Base-by-base conservation (phyloP, 2,113 vertebrate genomes). In the Turnix velox region DNA sequence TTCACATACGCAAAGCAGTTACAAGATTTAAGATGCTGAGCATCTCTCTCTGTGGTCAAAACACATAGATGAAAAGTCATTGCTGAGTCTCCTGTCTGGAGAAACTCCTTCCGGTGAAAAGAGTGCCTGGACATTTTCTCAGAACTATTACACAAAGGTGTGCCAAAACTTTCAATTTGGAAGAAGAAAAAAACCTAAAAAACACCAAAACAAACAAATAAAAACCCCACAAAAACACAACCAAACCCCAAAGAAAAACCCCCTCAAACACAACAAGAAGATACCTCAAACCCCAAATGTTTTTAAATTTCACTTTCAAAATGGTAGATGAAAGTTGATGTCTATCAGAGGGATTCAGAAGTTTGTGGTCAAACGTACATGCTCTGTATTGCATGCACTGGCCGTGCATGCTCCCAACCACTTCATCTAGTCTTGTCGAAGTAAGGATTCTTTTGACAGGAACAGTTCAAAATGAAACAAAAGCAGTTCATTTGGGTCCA, bases 301-400 rank as follows among this genome's bases (percentile, higher is more conserved):
- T 72, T 35, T 20, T 33, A 71, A 48, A 14, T 15, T 13, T 39
- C 1, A 28, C 3, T 37, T 87, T 90, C 58, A 22, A 85, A 57
- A 65, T 2, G 1, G 17, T 33, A 76, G 84, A 35, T 49, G 49
- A 15, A 61, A 62, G 4, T 31, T 75, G n/a, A 73, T 6, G 5
- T 6, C 82, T 57, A 58, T 72, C 31, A 67, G 19, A 69, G 6
- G 4, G 8, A 57, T 71, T 65, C 66, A 74, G 49, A 87, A 76
- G 27, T 48, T 7, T 45, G 4, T 7, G 55, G n/a, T 20, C 6
- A 40, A 69, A 80, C 7, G 7, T 25, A 10, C 0, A 0, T 40
- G 2, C 7, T 68, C 9, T n/a, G 13, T 3, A 9, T n/a, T 20
- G 46, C 18, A 23, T 8, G 23, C 16, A 40, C 17, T 9, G 27